Evolutionary conservation across 2,113 vertebrate species (phyloP), one percentile per base, ranked within the genome.

Genomic region (Leptosomus discolor): DNA sequence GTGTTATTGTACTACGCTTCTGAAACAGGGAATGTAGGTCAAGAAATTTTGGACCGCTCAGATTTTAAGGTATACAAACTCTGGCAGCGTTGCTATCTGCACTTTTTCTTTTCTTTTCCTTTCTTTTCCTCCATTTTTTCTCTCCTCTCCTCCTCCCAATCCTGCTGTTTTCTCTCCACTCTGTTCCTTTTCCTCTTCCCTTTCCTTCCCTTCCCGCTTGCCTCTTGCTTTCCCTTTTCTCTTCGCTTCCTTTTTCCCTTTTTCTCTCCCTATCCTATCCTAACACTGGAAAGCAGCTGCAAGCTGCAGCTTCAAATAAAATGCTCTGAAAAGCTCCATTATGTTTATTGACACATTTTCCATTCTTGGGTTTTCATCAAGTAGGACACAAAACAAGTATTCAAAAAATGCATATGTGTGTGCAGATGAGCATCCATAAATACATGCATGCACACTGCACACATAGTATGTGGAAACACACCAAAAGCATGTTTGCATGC

Each of bases 21-120:
- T 93, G 80, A 88, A 96, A 90, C 5, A 2, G 58, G 60, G 83
- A 96, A 93, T 78, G 75, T 50, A 76, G 92, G 73, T 95, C 85
- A 94, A 70, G 90, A 97, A 86, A 85, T 93, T 87, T 34, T 29
- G 43, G 89, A 93, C 41, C 37, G 87, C 87, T 92, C 48, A 70
- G 86, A 94, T 79, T 84, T 75, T 92, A 94, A 97, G 93, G 69
- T 94, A 92, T 63, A 95, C 79, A 93, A 88, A 96, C 48, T 43
- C 54, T 15, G 23, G 46, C 60, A 93, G 67, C 58, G 32, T 37
- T 77, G 50, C 26, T 76, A 69, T 77, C 68, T 71, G 43, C n/a
- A 36, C 10, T 48, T 76, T 79, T 65, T 16, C 30, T 56, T 15
- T 78, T 18, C 13, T n/a, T 51, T 79, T 22, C 39, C 24, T 57